Conservation (phyloP, 1,140 invertebrate genomes). For the Metopolophium dirhodum region DNA sequence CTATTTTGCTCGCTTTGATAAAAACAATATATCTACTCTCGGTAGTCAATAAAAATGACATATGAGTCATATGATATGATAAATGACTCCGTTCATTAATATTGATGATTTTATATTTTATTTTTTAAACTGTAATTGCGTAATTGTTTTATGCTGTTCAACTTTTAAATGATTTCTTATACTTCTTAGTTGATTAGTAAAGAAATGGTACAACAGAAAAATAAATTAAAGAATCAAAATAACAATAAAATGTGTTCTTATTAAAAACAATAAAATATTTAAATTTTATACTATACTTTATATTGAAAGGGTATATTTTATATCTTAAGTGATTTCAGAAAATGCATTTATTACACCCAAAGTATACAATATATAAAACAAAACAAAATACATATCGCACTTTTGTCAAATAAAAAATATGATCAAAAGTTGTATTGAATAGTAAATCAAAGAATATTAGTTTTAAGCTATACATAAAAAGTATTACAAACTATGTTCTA, state of each 20-base stretch:
- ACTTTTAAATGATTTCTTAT: background rate
- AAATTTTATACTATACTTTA: background rate
- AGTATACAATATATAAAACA: background rate
- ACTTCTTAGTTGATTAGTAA: background rate
- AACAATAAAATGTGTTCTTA: background rate
- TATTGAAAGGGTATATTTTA: background rate
- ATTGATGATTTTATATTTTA: background rate
- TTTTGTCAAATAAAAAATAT: conserved; percentile 22
- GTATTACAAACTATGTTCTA: background rate
- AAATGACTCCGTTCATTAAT: background rate
- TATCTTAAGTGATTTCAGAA: background rate
- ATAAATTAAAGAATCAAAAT: background rate
- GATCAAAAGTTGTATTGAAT: conserved; percentile 40
- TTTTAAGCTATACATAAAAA: background rate
- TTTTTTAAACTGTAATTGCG: background rate
- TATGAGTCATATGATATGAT: background rate
- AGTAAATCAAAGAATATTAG: conserved; percentile 21
- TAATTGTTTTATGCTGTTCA: background rate
- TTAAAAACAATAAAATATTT: background rate
- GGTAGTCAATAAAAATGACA: background rate
- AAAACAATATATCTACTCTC: background rate
- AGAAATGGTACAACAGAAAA: background rate
- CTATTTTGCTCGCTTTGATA: background rate
- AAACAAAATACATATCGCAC: background rate
- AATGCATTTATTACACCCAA: background rate